Conservation (phyloP, 1,140 invertebrate genomes). For the Aphelenchoides fujianensis region DNA sequence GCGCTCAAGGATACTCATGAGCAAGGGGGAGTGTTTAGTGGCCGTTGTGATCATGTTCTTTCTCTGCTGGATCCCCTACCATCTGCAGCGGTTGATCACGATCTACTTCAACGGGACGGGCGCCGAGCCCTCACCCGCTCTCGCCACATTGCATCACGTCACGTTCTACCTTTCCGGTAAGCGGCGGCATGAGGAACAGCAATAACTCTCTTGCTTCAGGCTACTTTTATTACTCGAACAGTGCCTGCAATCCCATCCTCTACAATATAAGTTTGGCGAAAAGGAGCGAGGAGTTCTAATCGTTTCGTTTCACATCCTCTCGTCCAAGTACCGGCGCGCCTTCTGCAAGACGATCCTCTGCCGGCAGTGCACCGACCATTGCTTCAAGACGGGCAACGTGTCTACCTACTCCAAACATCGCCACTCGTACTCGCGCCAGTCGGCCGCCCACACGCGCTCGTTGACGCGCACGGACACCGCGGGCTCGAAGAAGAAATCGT, state of each 20-base stretch:
- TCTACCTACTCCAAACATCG: neutral
- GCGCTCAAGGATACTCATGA: no score
- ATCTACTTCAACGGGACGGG: constrained; percentile 43
- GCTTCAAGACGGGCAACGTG: neutral
- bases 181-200: no score
- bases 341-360: neutral
- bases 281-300: no score
- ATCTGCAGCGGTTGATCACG: constrained; percentile 75
- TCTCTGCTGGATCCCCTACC: constrained; percentile 87
- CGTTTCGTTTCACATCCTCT: no score
- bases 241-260: constrained; percentile 46
- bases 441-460: constrained; percentile 2
- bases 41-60: constrained; percentile 88
- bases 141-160: constrained; percentile 36
- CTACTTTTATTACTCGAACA: constrained; percentile 53
- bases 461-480: neutral
- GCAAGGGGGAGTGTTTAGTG: no score
- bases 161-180: constrained; percentile 47
- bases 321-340: neutral
- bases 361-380: neutral
- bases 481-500: neutral
- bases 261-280: no score
- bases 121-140: neutral
- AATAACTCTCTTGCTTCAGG: constrained; percentile 23
- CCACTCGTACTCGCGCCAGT: neutral